A percentile compares a stretch with the other conserved stretches of the same genome.
Evolutionary conservation across 2,797 vertebrate genomes (phyloP).

Genomic region (Lepilemur septentrionalis): DNA sequence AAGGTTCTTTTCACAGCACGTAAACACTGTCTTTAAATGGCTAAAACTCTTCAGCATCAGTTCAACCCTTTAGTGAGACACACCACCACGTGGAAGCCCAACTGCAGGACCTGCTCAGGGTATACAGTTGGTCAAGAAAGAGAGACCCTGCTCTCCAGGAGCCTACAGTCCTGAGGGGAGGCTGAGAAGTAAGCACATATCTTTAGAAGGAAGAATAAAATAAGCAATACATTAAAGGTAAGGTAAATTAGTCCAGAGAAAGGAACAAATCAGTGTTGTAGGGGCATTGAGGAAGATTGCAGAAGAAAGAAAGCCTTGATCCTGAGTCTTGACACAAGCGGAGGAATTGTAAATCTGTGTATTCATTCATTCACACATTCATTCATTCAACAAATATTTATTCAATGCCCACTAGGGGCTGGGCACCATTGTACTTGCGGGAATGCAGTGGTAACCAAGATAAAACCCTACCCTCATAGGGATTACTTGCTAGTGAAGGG

Average conservation of each 20-base stretch:
- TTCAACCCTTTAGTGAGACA: neutral
- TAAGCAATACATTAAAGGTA: neutral
- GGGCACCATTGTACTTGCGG: neutral
- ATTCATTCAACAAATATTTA: neutral
- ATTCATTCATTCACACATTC: neutral
- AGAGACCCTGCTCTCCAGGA: neutral
- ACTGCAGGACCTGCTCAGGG: neutral
- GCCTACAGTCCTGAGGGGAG: neutral
- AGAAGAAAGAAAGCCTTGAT: neutral
- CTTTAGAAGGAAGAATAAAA: neutral
- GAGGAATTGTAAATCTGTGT: neutral
- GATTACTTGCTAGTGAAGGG: neutral
- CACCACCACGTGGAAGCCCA: neutral
- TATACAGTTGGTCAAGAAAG: neutral
- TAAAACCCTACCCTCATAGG: neutral
- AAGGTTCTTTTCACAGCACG: neutral
- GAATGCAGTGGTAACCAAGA: neutral
- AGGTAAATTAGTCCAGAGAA: neutral
- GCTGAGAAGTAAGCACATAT: neutral
- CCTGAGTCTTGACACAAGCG: neutral
- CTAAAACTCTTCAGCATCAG: neutral
- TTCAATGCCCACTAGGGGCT: neutral
- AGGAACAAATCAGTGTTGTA: neutral
- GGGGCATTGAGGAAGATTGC: neutral
- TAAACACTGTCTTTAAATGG: neutral